Evolutionary conservation across 2,113 vertebrate species (phyloP), one percentile per base, ranked within the genome.

Genomic region (Phylloscopus trochiloides): DNA sequence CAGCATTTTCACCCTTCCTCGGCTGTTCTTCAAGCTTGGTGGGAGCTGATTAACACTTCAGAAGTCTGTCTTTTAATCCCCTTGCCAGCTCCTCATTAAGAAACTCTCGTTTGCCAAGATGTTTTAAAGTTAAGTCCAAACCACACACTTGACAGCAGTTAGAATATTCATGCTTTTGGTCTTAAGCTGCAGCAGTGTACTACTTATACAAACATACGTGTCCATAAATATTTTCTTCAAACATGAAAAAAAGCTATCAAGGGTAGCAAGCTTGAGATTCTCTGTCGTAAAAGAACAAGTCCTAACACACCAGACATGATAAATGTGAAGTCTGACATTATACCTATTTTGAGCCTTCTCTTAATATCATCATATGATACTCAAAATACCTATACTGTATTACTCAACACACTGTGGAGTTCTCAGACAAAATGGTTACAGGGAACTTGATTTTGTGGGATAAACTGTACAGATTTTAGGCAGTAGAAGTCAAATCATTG

Each of bases 1-100:
- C 93, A 92, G 77, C 74, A 88, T 85, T 96, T 90, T 93, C 57
- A 51, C 76, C 92, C 66, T 87, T 78, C 76, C 70, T 90, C 43
- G 2, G 61, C 38, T 90, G 70, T 71, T 91, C 81, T 91, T 93
- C 81, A 95, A 81, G 88, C 74, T 65, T 89, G 62, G 71, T 61
- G 68, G 66, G 70, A 94, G 88, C 70, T 90, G 77, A 93, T 81
- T 95, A 95, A 96, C 81, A 91, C 65, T 93, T 85, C 88, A 92
- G 57, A 96, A 96, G 88, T 36, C 81, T 91, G 73, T 17, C 61
- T 85, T 93, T 85, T 85, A 90, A 94, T 93, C 57, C 11, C 57
- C 70, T 77, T 92, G 92, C 95, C 94, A 97, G 16, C 9, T 88
- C 36, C 85, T 85, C 85, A 93, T 85, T 95, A 93, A 82, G 86